Evolutionary conservation across 2,888 invertebrate genomes (phyloP).

Genomic region (Sesia apiformis): DNA sequence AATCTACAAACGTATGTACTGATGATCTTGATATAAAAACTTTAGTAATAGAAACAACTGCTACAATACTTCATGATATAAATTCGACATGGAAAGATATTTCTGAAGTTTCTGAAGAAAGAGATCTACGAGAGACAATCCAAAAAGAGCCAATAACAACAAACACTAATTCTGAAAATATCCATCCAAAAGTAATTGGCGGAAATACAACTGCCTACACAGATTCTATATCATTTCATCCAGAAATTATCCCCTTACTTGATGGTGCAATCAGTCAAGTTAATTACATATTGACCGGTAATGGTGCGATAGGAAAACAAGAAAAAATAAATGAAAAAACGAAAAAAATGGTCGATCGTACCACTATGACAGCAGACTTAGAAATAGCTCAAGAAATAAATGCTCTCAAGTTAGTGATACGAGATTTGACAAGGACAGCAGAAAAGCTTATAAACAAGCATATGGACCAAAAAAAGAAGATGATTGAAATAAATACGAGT

Average conservation of each 20-base stretch:
- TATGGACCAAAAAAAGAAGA: slow-evolving; percentile 12
- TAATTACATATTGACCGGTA: slow-evolving; percentile 29
- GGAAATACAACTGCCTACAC: background rate
- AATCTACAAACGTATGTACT: background rate
- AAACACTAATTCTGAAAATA: too few relatives aligned
- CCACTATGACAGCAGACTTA: slow-evolving; percentile 19
- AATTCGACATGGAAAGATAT: too few relatives aligned
- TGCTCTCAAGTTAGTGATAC: slow-evolving; percentile 38
- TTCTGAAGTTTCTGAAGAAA: too few relatives aligned
- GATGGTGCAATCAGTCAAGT: slow-evolving; percentile 39
- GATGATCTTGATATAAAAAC: too few relatives aligned
- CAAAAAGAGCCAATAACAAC: too few relatives aligned
- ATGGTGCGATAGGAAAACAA: background rate
- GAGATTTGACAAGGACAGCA: slow-evolving; percentile 32
- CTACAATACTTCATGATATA: too few relatives aligned
- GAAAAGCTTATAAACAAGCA: slow-evolving; percentile 34
- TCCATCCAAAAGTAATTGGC: background rate
- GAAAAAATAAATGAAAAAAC: slow-evolving; percentile 13
- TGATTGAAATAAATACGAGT: slow-evolving; percentile 2
- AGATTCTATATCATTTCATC: slow-evolving; percentile 6
- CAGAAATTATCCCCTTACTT: slow-evolving; percentile 39
- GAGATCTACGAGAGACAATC: too few relatives aligned
- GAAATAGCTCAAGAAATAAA: slow-evolving; percentile 38
- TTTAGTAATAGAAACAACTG: too few relatives aligned
- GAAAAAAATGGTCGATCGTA: slow-evolving; percentile 7